Evolutionary conservation across 1,140 invertebrate genomes (phyloP).

Genomic region (Trachelipus rathkii): DNA sequence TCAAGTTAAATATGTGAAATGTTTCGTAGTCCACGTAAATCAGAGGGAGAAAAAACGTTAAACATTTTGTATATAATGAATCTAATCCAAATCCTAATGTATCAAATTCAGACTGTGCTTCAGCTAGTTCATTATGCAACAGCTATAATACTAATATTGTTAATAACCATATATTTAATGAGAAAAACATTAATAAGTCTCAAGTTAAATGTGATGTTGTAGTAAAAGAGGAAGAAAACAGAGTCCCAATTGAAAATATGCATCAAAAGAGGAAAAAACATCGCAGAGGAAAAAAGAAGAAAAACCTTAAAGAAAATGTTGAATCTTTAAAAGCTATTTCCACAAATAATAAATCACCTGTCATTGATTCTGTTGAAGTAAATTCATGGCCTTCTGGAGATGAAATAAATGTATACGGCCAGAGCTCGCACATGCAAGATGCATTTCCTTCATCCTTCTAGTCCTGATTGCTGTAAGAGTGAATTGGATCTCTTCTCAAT

Average conservation of each 20-base stretch:
- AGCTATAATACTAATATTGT: not conserved
- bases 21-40: too few relatives aligned
- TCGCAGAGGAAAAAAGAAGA: conserved; percentile 19
- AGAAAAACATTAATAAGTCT: not conserved
- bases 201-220: not conserved
- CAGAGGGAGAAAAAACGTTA: too few relatives aligned
- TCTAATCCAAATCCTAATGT: conserved; percentile 4
- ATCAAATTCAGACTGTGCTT: not conserved
- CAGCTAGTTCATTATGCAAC: not conserved
- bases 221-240: not conserved
- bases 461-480: too few relatives aligned
- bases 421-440: too few relatives aligned
- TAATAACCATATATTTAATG: not conserved
- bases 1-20: too few relatives aligned
- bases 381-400: not conserved
- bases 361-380: not conserved
- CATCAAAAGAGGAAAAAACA: conserved; percentile 20
- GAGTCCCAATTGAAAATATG: not conserved
- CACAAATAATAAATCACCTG: not conserved
- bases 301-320: too few relatives aligned
- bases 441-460: too few relatives aligned
- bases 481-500: too few relatives aligned
- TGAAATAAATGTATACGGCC: not conserved
- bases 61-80: conserved; percentile 28
- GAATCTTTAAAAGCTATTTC: not conserved